Conservation (phyloP, 2,797 vertebrate genomes). For the Glyptemys insculpta region DNA sequence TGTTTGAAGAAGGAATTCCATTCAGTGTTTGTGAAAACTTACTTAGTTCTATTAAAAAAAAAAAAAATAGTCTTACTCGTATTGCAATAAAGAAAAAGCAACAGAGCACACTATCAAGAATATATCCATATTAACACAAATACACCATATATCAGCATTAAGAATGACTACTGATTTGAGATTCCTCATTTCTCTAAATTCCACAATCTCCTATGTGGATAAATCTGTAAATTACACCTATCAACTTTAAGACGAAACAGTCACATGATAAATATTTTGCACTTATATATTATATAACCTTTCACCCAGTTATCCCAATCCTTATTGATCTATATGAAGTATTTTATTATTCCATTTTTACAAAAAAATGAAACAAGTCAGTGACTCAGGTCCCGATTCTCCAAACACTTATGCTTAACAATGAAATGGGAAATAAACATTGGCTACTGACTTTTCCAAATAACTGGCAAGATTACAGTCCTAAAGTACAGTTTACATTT, state of each 20-base stretch:
- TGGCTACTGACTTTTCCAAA: slow-evolving; percentile 6
- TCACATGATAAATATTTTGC: neutral
- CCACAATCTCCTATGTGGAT: accelerated
- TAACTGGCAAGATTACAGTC: neutral
- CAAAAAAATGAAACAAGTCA: neutral
- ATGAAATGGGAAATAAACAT: slow-evolving; percentile 34
- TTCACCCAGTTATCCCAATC: neutral
- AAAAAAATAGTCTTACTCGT: slow-evolving; percentile 49
- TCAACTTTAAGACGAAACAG: neutral
- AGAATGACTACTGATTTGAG: neutral
- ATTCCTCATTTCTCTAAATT: neutral
- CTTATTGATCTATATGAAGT: neutral
- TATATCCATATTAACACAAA: accelerated
- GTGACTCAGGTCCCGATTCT: neutral
- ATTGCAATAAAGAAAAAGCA: accelerated
- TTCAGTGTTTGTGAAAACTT: slow-evolving; percentile 97
- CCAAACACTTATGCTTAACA: neutral
- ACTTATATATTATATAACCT: neutral
- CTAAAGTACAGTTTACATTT: neutral
- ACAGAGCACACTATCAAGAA: neutral
- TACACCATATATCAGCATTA: neutral
- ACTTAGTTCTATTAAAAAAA: slow-evolving; percentile 88
- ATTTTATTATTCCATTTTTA: neutral
- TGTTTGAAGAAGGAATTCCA: slow-evolving; percentile 90
- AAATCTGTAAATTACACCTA: neutral